Evolutionary conservation across 2,797 vertebrate genomes (phyloP).

Genomic region (Acanthurus tractus): DNA sequence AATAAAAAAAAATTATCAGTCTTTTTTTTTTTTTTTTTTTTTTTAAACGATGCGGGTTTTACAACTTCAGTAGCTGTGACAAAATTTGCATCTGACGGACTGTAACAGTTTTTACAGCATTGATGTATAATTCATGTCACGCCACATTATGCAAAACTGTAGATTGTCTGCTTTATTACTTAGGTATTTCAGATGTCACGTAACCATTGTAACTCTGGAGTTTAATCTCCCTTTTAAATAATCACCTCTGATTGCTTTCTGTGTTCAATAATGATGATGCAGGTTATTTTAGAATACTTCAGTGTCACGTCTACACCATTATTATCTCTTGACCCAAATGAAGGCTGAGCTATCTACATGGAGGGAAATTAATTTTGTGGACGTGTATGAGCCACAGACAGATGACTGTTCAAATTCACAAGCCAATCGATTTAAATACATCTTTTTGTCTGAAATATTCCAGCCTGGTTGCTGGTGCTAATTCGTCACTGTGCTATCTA

Average conservation of each 20-base stretch:
- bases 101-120: background rate
- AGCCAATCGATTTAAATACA: no score
- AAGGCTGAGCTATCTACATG: background rate
- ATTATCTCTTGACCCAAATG: slow-evolving; percentile 7
- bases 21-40: no score
- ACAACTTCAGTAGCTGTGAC: background rate
- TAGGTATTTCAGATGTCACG: slow-evolving; percentile 6
- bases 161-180: slow-evolving; percentile 16
- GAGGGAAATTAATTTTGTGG: no score
- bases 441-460: no score
- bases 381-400: no score
- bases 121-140: background rate
- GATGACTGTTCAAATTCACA: no score
- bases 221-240: slow-evolving; percentile 37
- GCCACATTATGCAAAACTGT: background rate
- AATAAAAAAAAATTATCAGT: no score
- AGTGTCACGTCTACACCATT: slow-evolving; percentile 15
- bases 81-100: slow-evolving; percentile 6
- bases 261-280: slow-evolving; percentile 56
- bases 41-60: background rate
- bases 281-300: slow-evolving; percentile 18
- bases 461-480: no score
- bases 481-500: background rate
- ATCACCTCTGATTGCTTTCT: slow-evolving; percentile 26
- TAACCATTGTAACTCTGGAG: slow-evolving; percentile 10